Base-by-base conservation (phyloP, 2,888 invertebrate species). In the Mesochorus sp. region DNA sequence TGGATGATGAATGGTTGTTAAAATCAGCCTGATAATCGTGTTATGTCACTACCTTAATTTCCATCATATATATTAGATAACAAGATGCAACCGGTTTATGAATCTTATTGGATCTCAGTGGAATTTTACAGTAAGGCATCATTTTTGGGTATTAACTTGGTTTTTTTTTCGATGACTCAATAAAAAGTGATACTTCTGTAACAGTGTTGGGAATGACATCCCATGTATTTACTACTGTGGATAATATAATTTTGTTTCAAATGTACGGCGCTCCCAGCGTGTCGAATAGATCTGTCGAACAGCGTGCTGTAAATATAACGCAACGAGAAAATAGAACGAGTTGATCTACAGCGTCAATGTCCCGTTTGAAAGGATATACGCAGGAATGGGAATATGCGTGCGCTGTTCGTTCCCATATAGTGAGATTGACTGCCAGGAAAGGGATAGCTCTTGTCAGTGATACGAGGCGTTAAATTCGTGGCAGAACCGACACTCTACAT, bases 301-400 rank as follows among this genome's bases (percentile, higher is more conserved):
- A n/a, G n/a, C n/a, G n/a, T n/a, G n/a, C 1, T 21, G n/a, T 49
- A 1, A 49, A 49, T 21, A 49, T 49, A n/a, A n/a, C n/a, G n/a
- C 24, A 4, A 12, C n/a, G 59, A 61, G 77, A 78, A 79, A 73
- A 76, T 72, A 73, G 57, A 76, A 76, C 53, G 34, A 72, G 21
- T 53, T 71, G 49, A 85, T 86, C 84, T 84, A 84, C 84, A 85
- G 82, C 84, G 81, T 79, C 80, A 81, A 81, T 83, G 82, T 72
- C 76, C 61, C 72, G 74, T 62, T 73, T 80, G 67, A 76, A 79
- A 19, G 14, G 39, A 49, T 42, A 28, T 28, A 51, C 31, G 39
- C 34, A 37, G 47, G 34, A 21, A 19, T 17, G 26, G 14, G 53
- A n/a, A 14, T 26, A 17, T 39, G 26, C 8, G n/a, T n/a, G n/a